These are phyloP conservation scores for Celastrina argiolus DNA, from an alignment of 2,888 invertebrate species.

Conservation along the genomic window DNA sequence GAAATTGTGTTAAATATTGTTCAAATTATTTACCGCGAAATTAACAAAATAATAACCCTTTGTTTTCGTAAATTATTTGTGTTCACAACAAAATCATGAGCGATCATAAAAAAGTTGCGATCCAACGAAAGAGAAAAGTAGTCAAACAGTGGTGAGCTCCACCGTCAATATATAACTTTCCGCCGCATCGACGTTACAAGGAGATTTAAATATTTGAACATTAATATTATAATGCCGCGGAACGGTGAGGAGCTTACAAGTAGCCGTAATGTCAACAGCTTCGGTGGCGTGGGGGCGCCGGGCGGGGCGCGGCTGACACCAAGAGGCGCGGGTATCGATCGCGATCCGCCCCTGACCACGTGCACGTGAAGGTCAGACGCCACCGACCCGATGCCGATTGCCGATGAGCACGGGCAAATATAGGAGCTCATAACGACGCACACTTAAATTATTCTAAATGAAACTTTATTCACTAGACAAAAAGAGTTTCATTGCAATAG, in stretches of 20 bases:
- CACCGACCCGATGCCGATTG: background rate
- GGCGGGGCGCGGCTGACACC: conserved; percentile 28
- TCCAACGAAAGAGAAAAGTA: too few species aligned
- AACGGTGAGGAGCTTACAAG: conserved; percentile 23
- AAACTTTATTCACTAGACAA: too few species aligned
- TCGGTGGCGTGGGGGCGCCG: conserved; percentile 28
- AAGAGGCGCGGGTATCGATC: conserved; percentile 41
- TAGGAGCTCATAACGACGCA: too few species aligned
- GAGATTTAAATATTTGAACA: conserved; percentile 8
- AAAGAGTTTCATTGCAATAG: too few species aligned
- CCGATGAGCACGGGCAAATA: too few species aligned
- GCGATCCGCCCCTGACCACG: conserved; percentile 32
- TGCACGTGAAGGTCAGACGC: conserved; percentile 6
- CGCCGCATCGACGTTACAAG: background rate
- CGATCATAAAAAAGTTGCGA: background rate
- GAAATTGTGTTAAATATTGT: background rate
- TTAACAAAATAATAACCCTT: background rate
- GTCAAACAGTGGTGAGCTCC: background rate
- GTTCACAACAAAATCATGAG: background rate
- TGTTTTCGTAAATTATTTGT: background rate
- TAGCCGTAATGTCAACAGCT: conserved; percentile 32
- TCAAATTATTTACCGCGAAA: background rate
- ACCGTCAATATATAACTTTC: background rate
- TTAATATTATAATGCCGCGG: background rate
- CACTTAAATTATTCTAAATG: too few species aligned